phyloP scores from a whole-genome alignment of 2,113 vertebrate species.

The Acrocephalus kingi region DNA sequence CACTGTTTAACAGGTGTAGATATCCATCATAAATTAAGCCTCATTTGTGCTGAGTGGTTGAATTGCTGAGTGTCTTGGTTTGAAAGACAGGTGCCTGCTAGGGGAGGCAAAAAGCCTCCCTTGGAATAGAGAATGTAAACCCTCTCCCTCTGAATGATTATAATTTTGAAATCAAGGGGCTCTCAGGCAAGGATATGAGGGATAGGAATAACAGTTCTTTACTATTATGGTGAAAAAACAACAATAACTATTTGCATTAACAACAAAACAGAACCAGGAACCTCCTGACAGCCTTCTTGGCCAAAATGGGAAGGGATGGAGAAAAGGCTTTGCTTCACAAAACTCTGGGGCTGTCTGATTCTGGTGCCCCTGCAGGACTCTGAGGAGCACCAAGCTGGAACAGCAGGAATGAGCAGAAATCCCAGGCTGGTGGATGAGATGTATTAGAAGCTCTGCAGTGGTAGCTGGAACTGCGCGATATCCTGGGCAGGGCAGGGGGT shows the following conservation, averaged over 20 bases:
- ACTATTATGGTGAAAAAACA: neutral
- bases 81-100: neutral
- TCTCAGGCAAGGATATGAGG: neutral
- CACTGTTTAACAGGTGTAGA: constrained; percentile 40
- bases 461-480: neutral
- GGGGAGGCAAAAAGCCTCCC: neutral
- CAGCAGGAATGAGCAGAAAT: neutral
- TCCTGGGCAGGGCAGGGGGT: neutral
- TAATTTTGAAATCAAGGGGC: neutral
- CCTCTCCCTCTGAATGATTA: neutral
- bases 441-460: neutral
- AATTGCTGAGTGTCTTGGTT: neutral
- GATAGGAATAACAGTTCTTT: neutral
- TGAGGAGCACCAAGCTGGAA: neutral
- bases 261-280: neutral
- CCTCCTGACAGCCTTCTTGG: neutral
- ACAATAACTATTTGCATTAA: neutral
- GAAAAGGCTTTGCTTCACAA: too few relatives aligned
- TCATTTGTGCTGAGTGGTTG: constrained; percentile 19
- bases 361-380: neutral
- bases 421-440: neutral
- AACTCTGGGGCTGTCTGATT: too few relatives aligned
- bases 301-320: neutral
- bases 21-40: constrained; percentile 12
- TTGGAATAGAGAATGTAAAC: neutral